These are phyloP conservation scores for Petroica traversi DNA, from an alignment of 2,113 vertebrate genomes.

Conservation along the genomic window DNA sequence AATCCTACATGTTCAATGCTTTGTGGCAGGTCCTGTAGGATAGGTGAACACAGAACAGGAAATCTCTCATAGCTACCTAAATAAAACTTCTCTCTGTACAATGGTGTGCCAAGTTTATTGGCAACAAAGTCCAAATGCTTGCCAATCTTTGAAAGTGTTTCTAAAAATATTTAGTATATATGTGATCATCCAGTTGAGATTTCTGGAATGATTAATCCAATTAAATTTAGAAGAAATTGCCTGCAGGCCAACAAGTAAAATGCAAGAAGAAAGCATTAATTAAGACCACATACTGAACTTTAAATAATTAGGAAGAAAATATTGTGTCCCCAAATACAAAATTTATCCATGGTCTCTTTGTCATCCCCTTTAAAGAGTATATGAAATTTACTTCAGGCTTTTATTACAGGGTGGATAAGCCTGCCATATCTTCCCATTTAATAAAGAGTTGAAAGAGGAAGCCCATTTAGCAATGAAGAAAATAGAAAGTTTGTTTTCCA, in stretches of 20 bases:
- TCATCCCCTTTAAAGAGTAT: not conserved
- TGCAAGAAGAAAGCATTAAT: not conserved
- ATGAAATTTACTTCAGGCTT: not conserved
- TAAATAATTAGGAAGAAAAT: not conserved
- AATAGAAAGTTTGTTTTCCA: not conserved
- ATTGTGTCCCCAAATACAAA: not conserved
- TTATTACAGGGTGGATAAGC: not conserved
- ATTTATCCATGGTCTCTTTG: not conserved
- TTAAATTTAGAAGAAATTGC: not conserved
- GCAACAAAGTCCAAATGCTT: not conserved
- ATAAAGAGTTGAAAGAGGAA: not conserved
- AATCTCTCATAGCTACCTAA: not conserved
- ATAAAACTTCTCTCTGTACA: not conserved
- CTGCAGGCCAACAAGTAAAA: not conserved
- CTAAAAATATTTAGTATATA: not conserved
- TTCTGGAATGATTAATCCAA: not conserved
- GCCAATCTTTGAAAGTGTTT: not conserved
- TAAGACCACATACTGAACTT: not conserved
- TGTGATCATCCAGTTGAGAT: not conserved
- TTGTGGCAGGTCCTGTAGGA: not conserved
- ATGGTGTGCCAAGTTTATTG: not conserved
- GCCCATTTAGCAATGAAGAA: not conserved
- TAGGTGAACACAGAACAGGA: not conserved
- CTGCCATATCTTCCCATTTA: not conserved
- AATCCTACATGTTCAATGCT: not conserved